phyloP scores from a whole-genome alignment of 2,113 vertebrate genomes.

The Hypanus sabinus region DNA sequence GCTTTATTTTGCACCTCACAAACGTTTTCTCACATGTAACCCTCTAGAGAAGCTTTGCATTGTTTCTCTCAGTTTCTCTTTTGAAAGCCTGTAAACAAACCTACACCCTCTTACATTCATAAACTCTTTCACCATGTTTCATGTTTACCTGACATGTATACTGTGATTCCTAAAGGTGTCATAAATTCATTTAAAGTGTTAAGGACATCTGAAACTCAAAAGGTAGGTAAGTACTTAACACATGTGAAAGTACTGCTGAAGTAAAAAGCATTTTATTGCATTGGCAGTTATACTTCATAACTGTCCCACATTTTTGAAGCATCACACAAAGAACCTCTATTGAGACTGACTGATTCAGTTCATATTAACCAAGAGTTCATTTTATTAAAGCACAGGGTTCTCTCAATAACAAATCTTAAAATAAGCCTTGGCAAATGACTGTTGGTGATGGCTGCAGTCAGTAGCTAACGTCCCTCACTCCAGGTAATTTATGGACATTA shows the following conservation, averaged over 20 bases:
- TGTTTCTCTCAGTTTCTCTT: background rate
- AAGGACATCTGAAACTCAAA: background rate
- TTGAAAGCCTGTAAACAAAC: background rate
- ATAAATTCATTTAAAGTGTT: background rate
- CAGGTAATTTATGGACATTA: background rate
- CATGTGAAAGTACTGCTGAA: background rate
- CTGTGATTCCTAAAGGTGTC: conserved; percentile 1
- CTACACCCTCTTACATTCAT: too few species aligned
- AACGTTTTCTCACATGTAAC: background rate
- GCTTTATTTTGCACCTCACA: background rate
- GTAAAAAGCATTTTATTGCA: background rate
- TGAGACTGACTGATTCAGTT: conserved; percentile 28
- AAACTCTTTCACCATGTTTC: background rate
- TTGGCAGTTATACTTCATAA: background rate
- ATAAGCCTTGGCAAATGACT: background rate
- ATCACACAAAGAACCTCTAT: background rate
- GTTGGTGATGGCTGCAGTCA: background rate
- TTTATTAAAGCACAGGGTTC: conserved; percentile 2
- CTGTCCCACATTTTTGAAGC: conserved; percentile 27
- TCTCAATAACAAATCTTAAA: conserved; percentile 24
- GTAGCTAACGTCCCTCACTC: conserved; percentile 8
- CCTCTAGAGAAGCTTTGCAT: background rate
- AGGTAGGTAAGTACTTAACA: background rate
- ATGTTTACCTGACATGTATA: background rate
- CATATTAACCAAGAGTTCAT: conserved; percentile 26